Percentiles rank a stretch among this genome's conserved stretches.
phyloP scores from a whole-genome alignment of 2,888 invertebrate genomes.

The Synanthedon formicaeformis region DNA sequence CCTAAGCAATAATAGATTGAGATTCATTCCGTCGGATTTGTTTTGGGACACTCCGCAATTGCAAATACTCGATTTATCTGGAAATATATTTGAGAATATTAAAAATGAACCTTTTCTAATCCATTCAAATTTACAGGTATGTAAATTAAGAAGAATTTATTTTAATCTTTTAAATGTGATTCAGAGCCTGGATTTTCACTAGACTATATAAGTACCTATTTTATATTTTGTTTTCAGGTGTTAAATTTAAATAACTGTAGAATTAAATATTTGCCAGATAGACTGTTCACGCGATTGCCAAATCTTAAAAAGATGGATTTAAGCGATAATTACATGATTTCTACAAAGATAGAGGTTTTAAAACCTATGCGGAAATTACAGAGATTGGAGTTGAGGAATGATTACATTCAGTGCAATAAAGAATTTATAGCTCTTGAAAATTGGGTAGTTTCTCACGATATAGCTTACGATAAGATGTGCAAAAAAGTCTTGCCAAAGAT shows the following conservation, averaged over 20 bases:
- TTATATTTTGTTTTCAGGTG: slow-evolving; percentile 39
- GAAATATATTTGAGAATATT: slow-evolving; percentile 71
- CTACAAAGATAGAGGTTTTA: slow-evolving; percentile 58
- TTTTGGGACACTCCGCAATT: slow-evolving; percentile 69
- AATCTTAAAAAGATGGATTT: slow-evolving; percentile 70
- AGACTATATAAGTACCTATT: not conserved
- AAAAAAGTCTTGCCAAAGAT: slow-evolving; percentile 52
- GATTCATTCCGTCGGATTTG: slow-evolving; percentile 65
- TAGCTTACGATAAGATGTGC: slow-evolving; percentile 60
- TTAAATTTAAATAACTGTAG: slow-evolving; percentile 72
- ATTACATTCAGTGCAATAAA: slow-evolving; percentile 69
- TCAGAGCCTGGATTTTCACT: not conserved
- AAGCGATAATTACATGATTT: slow-evolving; percentile 72
- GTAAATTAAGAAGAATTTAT: not conserved
- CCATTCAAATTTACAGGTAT: slow-evolving; percentile 59
- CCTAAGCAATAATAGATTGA: slow-evolving; percentile 72
- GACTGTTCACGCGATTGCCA: slow-evolving; percentile 65
- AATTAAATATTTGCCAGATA: slow-evolving; percentile 63
- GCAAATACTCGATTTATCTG: slow-evolving; percentile 68
- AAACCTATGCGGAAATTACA: slow-evolving; percentile 57
- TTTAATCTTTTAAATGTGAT: not conserved
- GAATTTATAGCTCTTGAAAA: slow-evolving; percentile 46
- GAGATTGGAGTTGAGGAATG: slow-evolving; percentile 64
- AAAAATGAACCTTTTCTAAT: slow-evolving; percentile 69
- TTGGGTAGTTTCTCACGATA: slow-evolving; percentile 46